Conservation (phyloP, 2,113 vertebrate species). For the Chlamydotis undulata region DNA sequence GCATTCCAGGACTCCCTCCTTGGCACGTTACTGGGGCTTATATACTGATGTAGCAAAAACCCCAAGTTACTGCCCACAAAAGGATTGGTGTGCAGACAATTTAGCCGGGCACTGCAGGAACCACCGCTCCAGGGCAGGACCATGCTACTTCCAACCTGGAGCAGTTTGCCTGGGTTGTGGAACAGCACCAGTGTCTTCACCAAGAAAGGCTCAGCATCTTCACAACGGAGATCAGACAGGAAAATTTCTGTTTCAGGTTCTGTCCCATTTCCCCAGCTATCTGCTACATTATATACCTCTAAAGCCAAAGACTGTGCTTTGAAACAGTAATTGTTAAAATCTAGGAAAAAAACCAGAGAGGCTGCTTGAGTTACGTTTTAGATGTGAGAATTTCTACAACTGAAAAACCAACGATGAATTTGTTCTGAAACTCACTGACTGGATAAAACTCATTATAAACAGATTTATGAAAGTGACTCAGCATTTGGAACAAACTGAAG, state of each 20-base stretch:
- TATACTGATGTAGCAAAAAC: background rate
- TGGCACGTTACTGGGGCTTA: background rate
- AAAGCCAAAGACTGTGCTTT: background rate
- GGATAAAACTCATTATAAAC: background rate
- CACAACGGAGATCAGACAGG: rapidly evolving
- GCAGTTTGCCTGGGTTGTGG: background rate
- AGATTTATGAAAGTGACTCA: constrained; percentile 45
- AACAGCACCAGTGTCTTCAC: background rate
- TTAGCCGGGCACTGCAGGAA: background rate
- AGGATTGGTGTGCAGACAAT: background rate
- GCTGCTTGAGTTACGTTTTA: background rate
- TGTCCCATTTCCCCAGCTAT: background rate
- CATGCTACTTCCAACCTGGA: background rate
- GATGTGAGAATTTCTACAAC: background rate
- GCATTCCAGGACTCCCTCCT: no score
- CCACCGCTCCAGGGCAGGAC: background rate
- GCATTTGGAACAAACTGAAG: background rate
- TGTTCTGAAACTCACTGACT: constrained; percentile 4
- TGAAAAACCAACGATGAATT: background rate
- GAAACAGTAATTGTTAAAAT: background rate
- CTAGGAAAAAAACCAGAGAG: background rate
- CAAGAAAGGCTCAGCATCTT: background rate
- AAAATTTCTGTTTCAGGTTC: background rate
- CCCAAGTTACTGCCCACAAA: background rate
- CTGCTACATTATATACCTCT: background rate